Base-by-base conservation (phyloP, 2,888 invertebrate species). In the Cephus pygmeus region DNA sequence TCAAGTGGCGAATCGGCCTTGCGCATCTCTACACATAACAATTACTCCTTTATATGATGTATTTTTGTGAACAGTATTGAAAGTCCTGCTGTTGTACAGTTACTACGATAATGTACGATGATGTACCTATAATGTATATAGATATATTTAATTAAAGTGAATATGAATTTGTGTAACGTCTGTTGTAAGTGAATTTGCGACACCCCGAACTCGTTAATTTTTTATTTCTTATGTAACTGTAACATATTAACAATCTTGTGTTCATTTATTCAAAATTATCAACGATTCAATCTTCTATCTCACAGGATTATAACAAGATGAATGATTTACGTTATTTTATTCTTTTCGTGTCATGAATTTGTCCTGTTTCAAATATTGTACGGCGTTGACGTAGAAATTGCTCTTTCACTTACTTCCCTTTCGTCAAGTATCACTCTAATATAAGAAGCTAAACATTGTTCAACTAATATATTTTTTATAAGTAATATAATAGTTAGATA, bases 61-160 rank as follows among this genome's bases (percentile, higher is more conserved):
- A 91, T 91, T 91, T 91, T 90, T 90, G 90, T 90, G 90, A 90
- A 88, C 90, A 90, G 90, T 90, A 90, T 90, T 90, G 87, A 86
- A 88, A 89, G 87, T 88, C 87, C 89, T 89, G 85, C 88, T 88
- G 87, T 86, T 90, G 90, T 90, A 90, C 90, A 90, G 89, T 90
- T 87, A 88, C 82, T 87, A 84, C 81, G 87, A 86, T 90, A 88
- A 89, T 90, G 87, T 89, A 90, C 88, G 89, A 90, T 88, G 87
- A 87, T 89, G 90, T 90, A 90, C 88, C 88, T 90, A 91, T 88
- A 90, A 89, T 90, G 90, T 91, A 91, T 87, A 90, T 90, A 90
- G 87, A 90, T 90, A 90, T 91, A 91, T 91, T 90, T 90, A 87
- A 90, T 90, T 90, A 90, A 91, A 90, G 87, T 89, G 87, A 90